Evolutionary conservation across 2,888 invertebrate species (phyloP), one percentile per base, ranked within the genome.

Genomic region (Isoperla grammatica): DNA sequence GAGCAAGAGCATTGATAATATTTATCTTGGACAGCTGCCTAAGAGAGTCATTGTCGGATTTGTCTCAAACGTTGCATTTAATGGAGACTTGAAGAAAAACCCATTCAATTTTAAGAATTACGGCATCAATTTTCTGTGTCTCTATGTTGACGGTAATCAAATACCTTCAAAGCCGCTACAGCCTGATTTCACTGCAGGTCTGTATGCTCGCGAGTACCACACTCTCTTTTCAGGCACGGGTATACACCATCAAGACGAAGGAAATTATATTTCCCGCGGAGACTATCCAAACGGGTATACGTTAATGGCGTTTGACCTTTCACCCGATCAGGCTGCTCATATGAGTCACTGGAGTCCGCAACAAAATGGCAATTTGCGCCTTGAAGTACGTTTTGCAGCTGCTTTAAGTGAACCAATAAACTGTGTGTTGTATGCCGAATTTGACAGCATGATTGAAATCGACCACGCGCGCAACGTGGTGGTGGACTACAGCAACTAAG

Each of bases 181-280:
- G 4, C 40, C 40, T 12, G 15, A 40, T 15, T 40, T 40, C 11
- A 12, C 4, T 13, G 11, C 4, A 12, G 15, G 15, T 12, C 40
- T 40, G 4, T 40, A 40, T 15, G 20, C 61, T 9, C 57, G 50
- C n/a, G 57, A 53, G 11, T 63, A 61, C 39, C 43, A 60, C 2
- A 60, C 54, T 23, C 23, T 64, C 1, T 64, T 63, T 49, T 48
- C 46, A 4, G 49, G 8, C n/a, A 58, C 56, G 1, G 57, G 56
- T 23, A 29, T 39, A 12, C 22, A 22, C 43, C 39, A 60, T 11
- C 49, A 57, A 12, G 15, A 40, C 15, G 40, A 40, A 12, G 40
- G 40, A 3, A 40, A 40, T 40, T 4, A 4, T 12, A 40, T 40
- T 15, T 13, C 40, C n/a, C n/a, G n/a, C 5, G 15, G 4, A 15